A percentile compares a stretch with the other conserved stretches of the same genome.
Conservation (phyloP, 2,113 vertebrate species). For the Stigmatopora nigra region DNA sequence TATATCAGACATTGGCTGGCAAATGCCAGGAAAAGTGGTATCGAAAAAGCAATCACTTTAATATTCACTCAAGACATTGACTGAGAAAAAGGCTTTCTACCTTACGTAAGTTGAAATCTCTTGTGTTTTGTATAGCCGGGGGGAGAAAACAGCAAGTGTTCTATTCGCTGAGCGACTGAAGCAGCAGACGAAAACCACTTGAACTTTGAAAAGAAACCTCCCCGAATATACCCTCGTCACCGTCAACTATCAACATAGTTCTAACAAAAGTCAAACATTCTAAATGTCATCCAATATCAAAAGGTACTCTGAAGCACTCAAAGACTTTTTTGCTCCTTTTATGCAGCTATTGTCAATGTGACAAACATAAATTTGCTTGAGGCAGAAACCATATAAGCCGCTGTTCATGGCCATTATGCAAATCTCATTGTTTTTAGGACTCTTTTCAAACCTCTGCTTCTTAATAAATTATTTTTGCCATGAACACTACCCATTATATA, state of each 20-base stretch:
- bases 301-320: slow-evolving; percentile 29
- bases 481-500: background rate
- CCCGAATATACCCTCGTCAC: slow-evolving; percentile 34
- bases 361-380: slow-evolving; percentile 19
- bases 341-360: slow-evolving; percentile 8
- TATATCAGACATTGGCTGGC: background rate
- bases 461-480: background rate
- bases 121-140: background rate
- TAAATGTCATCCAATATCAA: slow-evolving; percentile 56
- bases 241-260: slow-evolving; percentile 39
- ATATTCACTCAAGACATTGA: background rate
- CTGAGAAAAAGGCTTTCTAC: background rate
- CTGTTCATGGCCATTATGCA: slow-evolving; percentile 25
- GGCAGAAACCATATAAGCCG: slow-evolving; percentile 19
- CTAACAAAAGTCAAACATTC: slow-evolving; percentile 48
- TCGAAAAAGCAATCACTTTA: background rate
- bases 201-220: slow-evolving; percentile 51
- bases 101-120: slow-evolving; percentile 1
- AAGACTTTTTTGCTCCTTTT: slow-evolving; percentile 38
- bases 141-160: background rate
- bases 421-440: slow-evolving; percentile 21
- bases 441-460: slow-evolving; percentile 6
- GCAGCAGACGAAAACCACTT: slow-evolving; percentile 33
- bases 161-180: background rate
- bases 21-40: background rate